These are phyloP conservation scores for Andrena marginata DNA, from an alignment of 2,888 invertebrate species.

Conservation along the genomic window DNA sequence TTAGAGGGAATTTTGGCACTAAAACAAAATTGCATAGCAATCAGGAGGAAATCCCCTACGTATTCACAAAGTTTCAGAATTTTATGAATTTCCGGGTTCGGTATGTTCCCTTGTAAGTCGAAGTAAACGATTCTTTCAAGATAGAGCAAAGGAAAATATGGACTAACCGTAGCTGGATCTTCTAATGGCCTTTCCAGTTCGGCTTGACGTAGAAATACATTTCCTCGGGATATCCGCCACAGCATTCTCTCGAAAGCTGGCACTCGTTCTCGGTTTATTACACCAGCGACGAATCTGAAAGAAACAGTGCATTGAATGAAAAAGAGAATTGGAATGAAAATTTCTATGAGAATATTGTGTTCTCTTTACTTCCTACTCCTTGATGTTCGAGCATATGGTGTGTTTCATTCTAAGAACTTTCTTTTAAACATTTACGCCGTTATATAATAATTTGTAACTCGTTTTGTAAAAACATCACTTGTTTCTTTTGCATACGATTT, in stretches of 20 bases:
- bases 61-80: too few species aligned
- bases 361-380: too few species aligned
- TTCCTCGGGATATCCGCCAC: slow-evolving; percentile 97
- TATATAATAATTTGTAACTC: too few species aligned
- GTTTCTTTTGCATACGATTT: too few species aligned
- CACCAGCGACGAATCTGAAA: slow-evolving; percentile 95
- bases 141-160: not conserved
- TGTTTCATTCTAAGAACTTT: too few species aligned
- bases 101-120: not conserved
- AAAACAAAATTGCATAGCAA: too few species aligned
- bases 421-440: too few species aligned
- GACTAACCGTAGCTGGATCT: slow-evolving; percentile 92
- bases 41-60: too few species aligned
- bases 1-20: too few species aligned
- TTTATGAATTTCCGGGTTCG: too few species aligned
- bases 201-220: slow-evolving; percentile 94
- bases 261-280: slow-evolving; percentile 94
- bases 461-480: too few species aligned
- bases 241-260: slow-evolving; percentile 96
- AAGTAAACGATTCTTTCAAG: not conserved
- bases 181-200: slow-evolving; percentile 94
- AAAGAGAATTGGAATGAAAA: not conserved
- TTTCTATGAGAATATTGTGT: not conserved
- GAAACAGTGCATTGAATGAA: slow-evolving; percentile 8
- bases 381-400: too few species aligned